Base-by-base conservation (phyloP, 1,140 invertebrate species). In the Formica selysi region DNA sequence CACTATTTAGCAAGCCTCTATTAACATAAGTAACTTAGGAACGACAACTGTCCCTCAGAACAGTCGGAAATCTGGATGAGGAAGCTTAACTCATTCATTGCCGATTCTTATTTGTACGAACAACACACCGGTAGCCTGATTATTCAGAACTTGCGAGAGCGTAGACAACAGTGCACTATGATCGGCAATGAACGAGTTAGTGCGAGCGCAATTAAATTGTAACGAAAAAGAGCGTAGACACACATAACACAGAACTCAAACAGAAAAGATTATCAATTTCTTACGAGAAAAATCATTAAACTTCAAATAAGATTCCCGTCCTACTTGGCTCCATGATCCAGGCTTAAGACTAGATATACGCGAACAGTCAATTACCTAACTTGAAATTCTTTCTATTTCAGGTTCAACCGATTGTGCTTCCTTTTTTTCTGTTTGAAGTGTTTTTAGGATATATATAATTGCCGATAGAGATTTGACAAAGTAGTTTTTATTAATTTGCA, bases 181-280 rank as follows among this genome's bases (percentile, higher is more conserved):
- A 13, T 62, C 79, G 54, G 68, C 79, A 74, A 51, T 83, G 68
- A 83, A 83, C 61, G 67, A 73, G 67, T 81, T 73, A 38, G n/a
- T 59, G 59, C 67, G 61, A 62, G 54, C 36, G 26, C 68, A 48
- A 61, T 62, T 74, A 29, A 83, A 32, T 73, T 6, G 78, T 71
- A 73, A 83, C 32, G 54, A 73, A 83, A 83, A 83, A 19, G 26
- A 81, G 67, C 78, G 67, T 81, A n/a, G 79, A 51, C 48, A 51
- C 48, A 51, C 48, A 51, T 48, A 48, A 51, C 48, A 86, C 81
- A 89, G 87, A 89, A 76, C 74, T 91, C 76, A 92, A 29, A 93
- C 91, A 89, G 71, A 90, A 89, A 91, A 90, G 86, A 89, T 87
- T 89, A 51, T 19, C 44, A 38, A 64, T 64, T 67, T 85, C 5